These are phyloP conservation scores for Paralichthys olivaceus DNA, from an alignment of 2,113 vertebrate genomes.

Conservation along the genomic window DNA sequence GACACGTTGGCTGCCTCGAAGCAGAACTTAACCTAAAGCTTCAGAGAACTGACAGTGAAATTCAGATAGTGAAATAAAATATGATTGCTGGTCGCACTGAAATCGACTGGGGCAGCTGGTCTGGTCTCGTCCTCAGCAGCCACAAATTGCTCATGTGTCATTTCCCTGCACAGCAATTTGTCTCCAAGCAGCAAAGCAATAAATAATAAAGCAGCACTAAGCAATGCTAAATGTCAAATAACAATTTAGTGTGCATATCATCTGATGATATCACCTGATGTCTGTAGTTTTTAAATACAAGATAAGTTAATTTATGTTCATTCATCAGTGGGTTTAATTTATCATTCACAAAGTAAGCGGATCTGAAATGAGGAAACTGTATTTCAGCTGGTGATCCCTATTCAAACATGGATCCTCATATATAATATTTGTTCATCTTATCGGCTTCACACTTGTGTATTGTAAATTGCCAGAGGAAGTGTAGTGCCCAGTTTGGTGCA, in stretches of 20 bases:
- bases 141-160: slow-evolving; percentile 19
- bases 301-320: not conserved
- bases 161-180: slow-evolving; percentile 9
- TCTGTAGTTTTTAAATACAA: not conserved
- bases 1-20: not conserved
- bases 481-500: too few relatives aligned
- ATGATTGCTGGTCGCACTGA: slow-evolving; percentile 13
- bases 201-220: slow-evolving; percentile 35
- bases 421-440: not conserved
- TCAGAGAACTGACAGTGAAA: slow-evolving; percentile 16
- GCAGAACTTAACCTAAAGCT: not conserved
- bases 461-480: too few relatives aligned
- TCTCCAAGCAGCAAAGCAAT: slow-evolving; percentile 59
- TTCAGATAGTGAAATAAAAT: slow-evolving; percentile 37
- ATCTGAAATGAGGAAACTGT: not conserved
- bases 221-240: not conserved
- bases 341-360: not conserved
- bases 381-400: not conserved
- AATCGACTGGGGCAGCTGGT: slow-evolving; percentile 21
- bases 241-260: not conserved
- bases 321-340: not conserved
- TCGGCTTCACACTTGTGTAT: too few relatives aligned
- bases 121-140: slow-evolving; percentile 21
- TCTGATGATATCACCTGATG: not conserved
- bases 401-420: not conserved